Conservation (phyloP, 2,888 invertebrate genomes). For the Lasioglossum leucozonium region DNA sequence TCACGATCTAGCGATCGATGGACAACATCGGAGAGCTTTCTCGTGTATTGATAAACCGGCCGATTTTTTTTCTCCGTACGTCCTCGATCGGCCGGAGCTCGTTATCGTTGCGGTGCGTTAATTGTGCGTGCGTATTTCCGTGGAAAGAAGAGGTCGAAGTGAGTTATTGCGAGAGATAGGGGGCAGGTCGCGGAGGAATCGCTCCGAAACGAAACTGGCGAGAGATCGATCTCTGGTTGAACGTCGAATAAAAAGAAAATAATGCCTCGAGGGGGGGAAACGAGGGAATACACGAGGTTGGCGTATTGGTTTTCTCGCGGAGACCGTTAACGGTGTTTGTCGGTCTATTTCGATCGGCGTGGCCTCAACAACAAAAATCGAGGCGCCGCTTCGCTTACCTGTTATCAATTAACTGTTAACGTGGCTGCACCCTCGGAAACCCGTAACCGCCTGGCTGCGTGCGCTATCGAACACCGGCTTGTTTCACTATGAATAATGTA, state of each 20-base stretch:
- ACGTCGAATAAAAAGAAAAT: constrained; percentile 1
- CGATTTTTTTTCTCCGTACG: neutral
- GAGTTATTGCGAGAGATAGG: constrained; percentile 51
- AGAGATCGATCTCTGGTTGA: neutral
- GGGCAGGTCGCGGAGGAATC: constrained; percentile 41
- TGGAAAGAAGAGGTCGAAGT: neutral
- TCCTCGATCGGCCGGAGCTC: constrained; percentile 18
- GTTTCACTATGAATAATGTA: constrained; percentile 69
- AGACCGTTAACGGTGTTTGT: constrained; percentile 69
- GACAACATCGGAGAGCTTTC: neutral
- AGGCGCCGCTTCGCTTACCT: constrained; percentile 60
- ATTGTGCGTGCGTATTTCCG: constrained; percentile 22
- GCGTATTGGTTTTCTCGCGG: constrained; percentile 61
- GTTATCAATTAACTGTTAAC: constrained; percentile 74
- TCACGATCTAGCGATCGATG: neutral
- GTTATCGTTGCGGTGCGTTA: constrained; percentile 23
- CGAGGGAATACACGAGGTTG: constrained; percentile 16
- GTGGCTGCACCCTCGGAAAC: constrained; percentile 52
- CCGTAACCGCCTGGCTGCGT: constrained; percentile 53
- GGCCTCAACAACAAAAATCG: constrained; percentile 66
- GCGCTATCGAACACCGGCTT: constrained; percentile 49
- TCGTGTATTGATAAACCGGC: constrained; percentile 4
- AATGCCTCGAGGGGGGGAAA: constrained; percentile 3
- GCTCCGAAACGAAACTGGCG: neutral
- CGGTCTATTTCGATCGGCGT: constrained; percentile 68